Evolutionary conservation across 2,113 vertebrate genomes (phyloP).

Genomic region (Hoplias malabaricus): DNA sequence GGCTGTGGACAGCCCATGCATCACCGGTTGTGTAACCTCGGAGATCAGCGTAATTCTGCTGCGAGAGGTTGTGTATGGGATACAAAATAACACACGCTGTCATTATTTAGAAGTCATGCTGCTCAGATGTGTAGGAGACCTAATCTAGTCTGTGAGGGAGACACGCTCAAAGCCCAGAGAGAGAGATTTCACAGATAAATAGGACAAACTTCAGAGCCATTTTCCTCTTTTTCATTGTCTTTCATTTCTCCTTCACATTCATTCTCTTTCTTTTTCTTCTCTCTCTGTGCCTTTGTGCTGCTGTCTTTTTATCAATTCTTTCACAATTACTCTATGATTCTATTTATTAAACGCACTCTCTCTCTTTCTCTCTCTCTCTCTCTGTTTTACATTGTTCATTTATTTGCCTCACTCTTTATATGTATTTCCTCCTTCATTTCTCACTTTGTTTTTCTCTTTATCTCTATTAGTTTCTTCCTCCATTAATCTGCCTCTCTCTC

Average conservation of each 20-base stretch:
- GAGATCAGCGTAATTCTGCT: constrained; percentile 10
- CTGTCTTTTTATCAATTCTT: neutral
- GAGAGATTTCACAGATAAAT: neutral
- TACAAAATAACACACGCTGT: neutral
- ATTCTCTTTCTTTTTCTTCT: neutral
- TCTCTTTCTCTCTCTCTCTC: neutral
- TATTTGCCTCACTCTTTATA: too few species aligned
- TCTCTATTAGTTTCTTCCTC: neutral
- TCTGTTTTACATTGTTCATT: too few species aligned
- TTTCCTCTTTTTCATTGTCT: neutral
- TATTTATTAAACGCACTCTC: too few species aligned
- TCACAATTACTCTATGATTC: too few species aligned
- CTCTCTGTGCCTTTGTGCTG: neutral
- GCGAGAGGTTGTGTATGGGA: neutral
- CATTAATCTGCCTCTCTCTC: too few species aligned
- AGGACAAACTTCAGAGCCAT: constrained; percentile 1
- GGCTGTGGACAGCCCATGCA: constrained; percentile 30
- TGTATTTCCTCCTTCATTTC: too few species aligned
- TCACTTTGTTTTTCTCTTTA: neutral
- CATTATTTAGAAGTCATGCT: constrained; percentile 23
- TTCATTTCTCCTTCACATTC: neutral
- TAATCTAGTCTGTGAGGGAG: constrained; percentile 16
- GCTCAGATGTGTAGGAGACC: constrained; percentile 13
- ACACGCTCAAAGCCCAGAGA: neutral
- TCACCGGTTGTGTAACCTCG: constrained; percentile 1